phyloP scores from a whole-genome alignment of 2,888 invertebrate genomes.

The Perizoma flavofasciatum region DNA sequence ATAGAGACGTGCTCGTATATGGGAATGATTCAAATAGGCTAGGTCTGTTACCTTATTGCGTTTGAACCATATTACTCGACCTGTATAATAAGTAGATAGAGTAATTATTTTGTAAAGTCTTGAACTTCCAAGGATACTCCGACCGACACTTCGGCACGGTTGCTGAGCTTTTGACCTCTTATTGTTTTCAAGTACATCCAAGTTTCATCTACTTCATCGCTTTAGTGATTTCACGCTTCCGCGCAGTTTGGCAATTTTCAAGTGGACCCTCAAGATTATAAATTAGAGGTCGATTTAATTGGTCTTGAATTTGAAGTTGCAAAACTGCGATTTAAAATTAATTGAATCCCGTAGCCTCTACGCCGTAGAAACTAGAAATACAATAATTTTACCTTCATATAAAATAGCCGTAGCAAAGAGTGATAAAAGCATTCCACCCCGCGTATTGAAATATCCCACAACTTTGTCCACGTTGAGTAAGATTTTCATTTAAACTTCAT shows the following conservation, averaged over 20 bases:
- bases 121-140: slow-evolving; percentile 24
- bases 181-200: slow-evolving; percentile 40
- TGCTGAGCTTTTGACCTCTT: slow-evolving; percentile 45
- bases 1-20: no score
- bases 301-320: slow-evolving; percentile 8
- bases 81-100: not conserved
- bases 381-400: no score
- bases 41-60: no score
- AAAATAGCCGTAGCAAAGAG: no score
- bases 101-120: slow-evolving; percentile 26
- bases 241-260: slow-evolving; percentile 30
- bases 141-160: slow-evolving; percentile 42
- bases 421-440: no score
- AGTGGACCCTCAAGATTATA: slow-evolving; percentile 20
- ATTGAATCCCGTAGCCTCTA: not conserved
- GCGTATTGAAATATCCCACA: no score
- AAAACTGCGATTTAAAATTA: not conserved
- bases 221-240: slow-evolving; percentile 33
- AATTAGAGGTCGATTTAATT: slow-evolving; percentile 20
- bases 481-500: no score
- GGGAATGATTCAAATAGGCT: no score
- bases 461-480: no score
- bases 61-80: no score
- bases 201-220: slow-evolving; percentile 34
- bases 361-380: no score